Evolutionary conservation across 2,113 vertebrate species (phyloP), one percentile per base, ranked within the genome.

Genomic region (Phaethornis superciliosus): DNA sequence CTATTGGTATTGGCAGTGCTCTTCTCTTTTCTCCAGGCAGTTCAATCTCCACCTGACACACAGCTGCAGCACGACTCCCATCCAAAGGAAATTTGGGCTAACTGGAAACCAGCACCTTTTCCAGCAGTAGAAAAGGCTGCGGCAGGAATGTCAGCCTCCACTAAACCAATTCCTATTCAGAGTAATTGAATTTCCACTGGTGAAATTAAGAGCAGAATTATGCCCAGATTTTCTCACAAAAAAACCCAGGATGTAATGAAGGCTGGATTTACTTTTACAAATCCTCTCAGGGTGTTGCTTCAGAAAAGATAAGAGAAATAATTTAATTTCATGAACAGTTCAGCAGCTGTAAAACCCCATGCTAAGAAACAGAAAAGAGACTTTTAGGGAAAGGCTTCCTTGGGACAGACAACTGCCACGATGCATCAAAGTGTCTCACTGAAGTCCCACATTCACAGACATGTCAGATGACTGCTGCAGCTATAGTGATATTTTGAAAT

Each of bases 261-360:
- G 65, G 64, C 37, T 63, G 82, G 91, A 94, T 87, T 96, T 95
- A 49, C 40, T 94, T 80, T 60, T 60, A 85, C 56, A 90, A 95
- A 96, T 95, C 85, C 82, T 95, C 91, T 93, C 93, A 95, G 65
- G 42, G 60, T 75, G 54, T 81, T 89, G 87, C 82, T 81, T 77
- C 37, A 46, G 82, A 56, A 85, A 90, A 83, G 90, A 94, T 96
- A 94, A 93, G 79, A 63, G 88, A 94, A 90, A 94, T 78, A 93
- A 96, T 93, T 96, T 90, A 91, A 95, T 96, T 93, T 96, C 90
- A 60, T 33, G 69, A 90, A 56, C 51, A 63, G 85, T 70, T 91
- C 85, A 90, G 60, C 55, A 84, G 88, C 19, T 68, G 32, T 86
- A 63, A 95, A 96, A 94, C 64, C 64, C 83, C 52, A 67, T 0